Evolutionary conservation across 2,113 vertebrate genomes (phyloP).

Genomic region (Eleginops maclovinus): DNA sequence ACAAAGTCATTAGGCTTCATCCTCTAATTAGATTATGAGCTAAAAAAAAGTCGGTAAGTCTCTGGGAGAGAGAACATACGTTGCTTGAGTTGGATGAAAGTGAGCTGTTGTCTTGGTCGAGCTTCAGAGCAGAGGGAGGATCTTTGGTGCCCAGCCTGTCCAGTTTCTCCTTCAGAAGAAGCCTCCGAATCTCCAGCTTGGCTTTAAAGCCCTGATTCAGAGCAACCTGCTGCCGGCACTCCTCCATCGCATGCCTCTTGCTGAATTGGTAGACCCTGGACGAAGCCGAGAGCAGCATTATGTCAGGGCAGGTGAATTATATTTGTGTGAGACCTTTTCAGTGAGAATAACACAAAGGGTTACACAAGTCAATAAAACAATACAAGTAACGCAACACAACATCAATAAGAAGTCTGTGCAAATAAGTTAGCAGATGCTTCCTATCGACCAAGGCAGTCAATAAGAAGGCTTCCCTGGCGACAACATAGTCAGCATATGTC

Average conservation of each 20-base stretch:
- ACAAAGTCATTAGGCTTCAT: not conserved
- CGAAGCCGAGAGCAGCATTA: not conserved
- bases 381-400: not conserved
- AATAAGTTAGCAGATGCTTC: conserved; percentile 1
- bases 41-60: not conserved
- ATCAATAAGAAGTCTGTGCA: conserved; percentile 19
- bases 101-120: conserved; percentile 86
- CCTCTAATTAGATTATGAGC: not conserved
- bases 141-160: conserved; percentile 83
- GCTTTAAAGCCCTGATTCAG: conserved; percentile 86
- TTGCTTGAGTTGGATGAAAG: conserved; percentile 79
- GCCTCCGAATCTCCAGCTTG: conserved; percentile 89
- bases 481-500: not conserved
- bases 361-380: conserved; percentile 8
- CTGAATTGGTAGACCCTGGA: conserved; percentile 90
- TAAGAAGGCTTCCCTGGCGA: not conserved
- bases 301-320: not conserved
- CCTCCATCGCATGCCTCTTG: conserved; percentile 89
- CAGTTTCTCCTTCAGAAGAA: conserved; percentile 86
- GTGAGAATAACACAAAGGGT: not conserved
- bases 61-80: conserved; percentile 77
- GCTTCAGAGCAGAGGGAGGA: conserved; percentile 77
- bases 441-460: conserved; percentile 24
- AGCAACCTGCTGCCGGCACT: conserved; percentile 87
- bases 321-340: not conserved